Base-by-base conservation (phyloP, 2,888 invertebrate genomes). In the Cataglyphis albicans region DNA sequence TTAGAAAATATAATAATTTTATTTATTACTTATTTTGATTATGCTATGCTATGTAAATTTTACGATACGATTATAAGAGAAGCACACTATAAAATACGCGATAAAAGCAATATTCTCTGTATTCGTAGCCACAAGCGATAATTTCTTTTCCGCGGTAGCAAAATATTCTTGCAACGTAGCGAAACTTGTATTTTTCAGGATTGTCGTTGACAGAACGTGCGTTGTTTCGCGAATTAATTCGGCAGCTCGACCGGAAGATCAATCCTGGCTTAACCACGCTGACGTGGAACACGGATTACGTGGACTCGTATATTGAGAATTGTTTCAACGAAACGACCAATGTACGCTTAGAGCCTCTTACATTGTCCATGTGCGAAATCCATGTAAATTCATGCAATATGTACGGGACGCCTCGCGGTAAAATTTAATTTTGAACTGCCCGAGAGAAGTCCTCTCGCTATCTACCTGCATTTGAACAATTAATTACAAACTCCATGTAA, bases 201-300 rank as follows among this genome's bases (percentile, higher is more conserved):
- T 94, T 99, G 9, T 97, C 98, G 0, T 96, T 96, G 2, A 97
- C 97, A 65, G 98, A 98, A 92, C 95, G 97, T 44, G 94, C 96
- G 64, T 95, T 98, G 2, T 98, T 98, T 95, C 96, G 96, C 83
- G 97, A 97, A 12, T 93, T 98, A 74, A 97, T 97, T 61, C 95
- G 84, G 81, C 84, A 85, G 63, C 85, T 94, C 59, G 96, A 97
- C 90, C 96, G 96, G 87, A 97, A 97, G 95, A 96, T 98, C 55
- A 96, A 96, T 76, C 97, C 97, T 0, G 97, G 97, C 32, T 95
- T 98, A 65, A 95, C 95, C 35, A 97, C 96, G 92, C 94, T 98
- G 6, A 97, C 96, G 4, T 98, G 97, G 97, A 96, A 96, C 59
- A 96, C 97, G 7, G 97, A 97, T 82, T 95, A 97, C 92, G 96